These are phyloP conservation scores for Heliconius hewitsoni DNA, from an alignment of 1,140 invertebrate species.

Conservation along the genomic window DNA sequence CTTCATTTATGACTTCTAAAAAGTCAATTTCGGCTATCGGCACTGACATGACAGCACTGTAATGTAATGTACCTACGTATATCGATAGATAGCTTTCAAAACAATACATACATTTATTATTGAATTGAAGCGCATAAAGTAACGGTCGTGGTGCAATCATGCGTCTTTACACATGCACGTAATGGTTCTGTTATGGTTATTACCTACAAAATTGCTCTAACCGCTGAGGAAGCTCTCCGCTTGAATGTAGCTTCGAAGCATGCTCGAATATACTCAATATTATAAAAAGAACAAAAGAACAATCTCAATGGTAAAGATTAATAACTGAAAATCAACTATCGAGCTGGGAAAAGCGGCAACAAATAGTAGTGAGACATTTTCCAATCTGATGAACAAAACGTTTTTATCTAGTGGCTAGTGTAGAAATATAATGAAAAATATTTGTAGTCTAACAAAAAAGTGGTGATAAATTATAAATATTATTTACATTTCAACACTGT, in stretches of 20 bases:
- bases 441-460: no score
- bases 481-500: no score
- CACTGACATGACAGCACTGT: no score
- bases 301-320: neutral
- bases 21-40: no score
- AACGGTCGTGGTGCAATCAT: constrained; percentile 6
- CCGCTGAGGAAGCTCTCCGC: constrained; percentile 76
- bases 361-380: no score
- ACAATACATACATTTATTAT: neutral
- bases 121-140: constrained; percentile 3
- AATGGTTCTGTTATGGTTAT: constrained; percentile 11
- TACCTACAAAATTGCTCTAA: constrained; percentile 67
- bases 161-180: constrained; percentile 12
- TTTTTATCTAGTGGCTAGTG: no score
- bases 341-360: neutral
- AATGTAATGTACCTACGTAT: no score
- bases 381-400: no score
- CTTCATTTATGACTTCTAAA: no score
- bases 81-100: neutral
- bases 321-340: neutral
- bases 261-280: neutral
- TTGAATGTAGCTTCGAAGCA: constrained; percentile 55
- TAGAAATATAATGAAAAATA: no score
- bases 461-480: no score
- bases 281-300: neutral